Evolutionary conservation across 2,113 vertebrate species (phyloP).

Genomic region (Vicugna pacos): DNA sequence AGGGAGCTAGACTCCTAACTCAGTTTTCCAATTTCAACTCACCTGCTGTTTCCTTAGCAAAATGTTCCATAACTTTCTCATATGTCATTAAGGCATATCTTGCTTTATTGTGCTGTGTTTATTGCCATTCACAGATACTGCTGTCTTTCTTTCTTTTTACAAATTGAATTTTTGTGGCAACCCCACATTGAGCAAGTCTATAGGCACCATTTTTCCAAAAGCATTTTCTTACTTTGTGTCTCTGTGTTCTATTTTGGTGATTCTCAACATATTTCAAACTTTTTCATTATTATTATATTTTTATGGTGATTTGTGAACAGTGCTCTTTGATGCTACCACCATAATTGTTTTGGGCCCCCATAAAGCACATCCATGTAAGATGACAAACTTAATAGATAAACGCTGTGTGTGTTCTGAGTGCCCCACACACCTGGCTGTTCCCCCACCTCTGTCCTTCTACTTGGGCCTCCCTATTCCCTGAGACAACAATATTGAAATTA

Average conservation of each 20-base stretch:
- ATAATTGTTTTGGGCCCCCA: neutral
- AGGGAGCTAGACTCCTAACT: neutral
- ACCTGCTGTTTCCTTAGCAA: neutral
- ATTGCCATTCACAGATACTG: neutral
- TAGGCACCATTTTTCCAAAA: neutral
- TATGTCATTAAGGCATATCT: neutral
- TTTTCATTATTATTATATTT: neutral
- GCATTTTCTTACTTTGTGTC: neutral
- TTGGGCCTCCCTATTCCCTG: neutral
- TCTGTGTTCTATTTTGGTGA: neutral
- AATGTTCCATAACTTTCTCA: neutral
- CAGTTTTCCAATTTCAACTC: neutral
- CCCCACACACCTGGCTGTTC: neutral
- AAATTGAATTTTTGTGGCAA: neutral
- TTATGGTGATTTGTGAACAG: neutral
- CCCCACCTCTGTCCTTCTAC: neutral
- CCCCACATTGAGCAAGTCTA: neutral
- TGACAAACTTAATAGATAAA: neutral
- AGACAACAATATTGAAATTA: neutral
- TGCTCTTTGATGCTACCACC: neutral
- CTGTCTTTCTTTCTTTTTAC: neutral
- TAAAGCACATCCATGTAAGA: fast-evolving
- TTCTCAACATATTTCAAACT: neutral
- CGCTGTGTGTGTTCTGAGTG: neutral
- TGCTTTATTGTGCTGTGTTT: neutral